These are phyloP conservation scores for Aphelenchoides avenae DNA, from an alignment of 1,140 invertebrate genomes.

Conservation along the genomic window DNA sequence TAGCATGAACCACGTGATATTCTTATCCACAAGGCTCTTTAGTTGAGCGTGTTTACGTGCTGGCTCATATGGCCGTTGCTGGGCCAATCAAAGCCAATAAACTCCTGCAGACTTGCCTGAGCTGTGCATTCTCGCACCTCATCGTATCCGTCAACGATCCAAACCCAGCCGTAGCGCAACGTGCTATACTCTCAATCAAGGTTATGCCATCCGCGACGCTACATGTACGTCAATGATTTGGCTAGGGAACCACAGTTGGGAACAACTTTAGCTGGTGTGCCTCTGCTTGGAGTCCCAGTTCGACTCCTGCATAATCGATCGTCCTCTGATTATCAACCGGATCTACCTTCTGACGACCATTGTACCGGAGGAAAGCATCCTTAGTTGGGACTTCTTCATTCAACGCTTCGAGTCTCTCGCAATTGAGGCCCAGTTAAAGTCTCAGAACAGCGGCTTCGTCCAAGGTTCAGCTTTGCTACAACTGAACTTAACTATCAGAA, in stretches of 20 bases:
- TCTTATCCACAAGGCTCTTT: slow-evolving; percentile 24
- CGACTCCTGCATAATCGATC: slow-evolving; percentile 80
- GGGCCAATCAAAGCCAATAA: slow-evolving; percentile 77
- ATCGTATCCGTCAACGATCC: slow-evolving; percentile 92
- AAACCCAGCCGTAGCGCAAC: slow-evolving; percentile 86
- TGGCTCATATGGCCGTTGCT: slow-evolving; percentile 69
- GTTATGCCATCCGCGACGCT: slow-evolving; percentile 78
- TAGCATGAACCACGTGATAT: slow-evolving; percentile 9
- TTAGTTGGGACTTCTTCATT: slow-evolving; percentile 89
- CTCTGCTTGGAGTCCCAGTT: slow-evolving; percentile 65
- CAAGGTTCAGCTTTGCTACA: slow-evolving; percentile 67
- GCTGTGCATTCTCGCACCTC: slow-evolving; percentile 92
- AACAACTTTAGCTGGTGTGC: slow-evolving; percentile 60
- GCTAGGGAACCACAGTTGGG: neutral
- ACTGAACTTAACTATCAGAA: neutral
- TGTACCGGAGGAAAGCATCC: slow-evolving; percentile 78
- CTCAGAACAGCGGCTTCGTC: slow-evolving; percentile 75
- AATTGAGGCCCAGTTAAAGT: slow-evolving; percentile 84
- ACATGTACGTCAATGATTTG: slow-evolving; percentile 6
- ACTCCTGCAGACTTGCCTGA: slow-evolving; percentile 82
- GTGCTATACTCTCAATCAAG: slow-evolving; percentile 83
- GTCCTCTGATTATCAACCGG: slow-evolving; percentile 92
- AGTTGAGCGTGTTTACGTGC: slow-evolving; percentile 53
- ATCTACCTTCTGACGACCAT: slow-evolving; percentile 89
- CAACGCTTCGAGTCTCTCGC: slow-evolving; percentile 92